Conservation (phyloP, 2,797 vertebrate genomes). For the Anas acuta region DNA sequence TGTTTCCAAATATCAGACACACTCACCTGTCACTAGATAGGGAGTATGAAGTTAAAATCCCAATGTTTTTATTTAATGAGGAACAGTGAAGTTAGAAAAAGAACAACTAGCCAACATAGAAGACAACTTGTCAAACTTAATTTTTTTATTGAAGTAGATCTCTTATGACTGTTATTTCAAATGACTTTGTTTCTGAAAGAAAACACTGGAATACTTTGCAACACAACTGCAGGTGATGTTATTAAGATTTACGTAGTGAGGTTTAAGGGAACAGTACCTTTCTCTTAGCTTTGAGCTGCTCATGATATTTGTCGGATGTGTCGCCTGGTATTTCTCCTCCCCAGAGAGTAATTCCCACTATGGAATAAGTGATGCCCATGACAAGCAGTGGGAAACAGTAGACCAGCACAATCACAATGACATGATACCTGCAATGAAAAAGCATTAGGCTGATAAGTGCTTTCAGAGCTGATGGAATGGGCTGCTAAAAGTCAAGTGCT, state of each 20-base stretch:
- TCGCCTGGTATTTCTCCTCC: constrained; percentile 96
- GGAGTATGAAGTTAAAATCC: neutral
- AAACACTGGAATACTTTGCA: neutral
- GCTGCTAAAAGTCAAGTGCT: neutral
- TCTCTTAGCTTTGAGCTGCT: constrained; percentile 94
- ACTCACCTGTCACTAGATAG: neutral
- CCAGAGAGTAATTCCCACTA: constrained; percentile 96
- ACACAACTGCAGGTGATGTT: neutral
- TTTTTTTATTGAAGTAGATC: neutral
- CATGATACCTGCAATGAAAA: constrained; percentile 87
- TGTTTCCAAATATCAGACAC: neutral
- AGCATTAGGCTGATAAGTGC: neutral
- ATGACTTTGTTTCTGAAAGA: neutral
- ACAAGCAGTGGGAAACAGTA: constrained; percentile 92
- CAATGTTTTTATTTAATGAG: neutral
- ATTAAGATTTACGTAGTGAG: neutral
- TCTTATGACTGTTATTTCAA: neutral
- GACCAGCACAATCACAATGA: constrained; percentile 90
- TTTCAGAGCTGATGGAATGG: neutral
- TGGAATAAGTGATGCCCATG: constrained; percentile 95
- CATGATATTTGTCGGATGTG: constrained; percentile 93
- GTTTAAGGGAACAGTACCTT: constrained; percentile 83
- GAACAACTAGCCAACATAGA: neutral
- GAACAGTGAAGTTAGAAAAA: neutral
- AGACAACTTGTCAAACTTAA: neutral